phyloP scores from a whole-genome alignment of 2,113 vertebrate species.

The Aegithalos caudatus region DNA sequence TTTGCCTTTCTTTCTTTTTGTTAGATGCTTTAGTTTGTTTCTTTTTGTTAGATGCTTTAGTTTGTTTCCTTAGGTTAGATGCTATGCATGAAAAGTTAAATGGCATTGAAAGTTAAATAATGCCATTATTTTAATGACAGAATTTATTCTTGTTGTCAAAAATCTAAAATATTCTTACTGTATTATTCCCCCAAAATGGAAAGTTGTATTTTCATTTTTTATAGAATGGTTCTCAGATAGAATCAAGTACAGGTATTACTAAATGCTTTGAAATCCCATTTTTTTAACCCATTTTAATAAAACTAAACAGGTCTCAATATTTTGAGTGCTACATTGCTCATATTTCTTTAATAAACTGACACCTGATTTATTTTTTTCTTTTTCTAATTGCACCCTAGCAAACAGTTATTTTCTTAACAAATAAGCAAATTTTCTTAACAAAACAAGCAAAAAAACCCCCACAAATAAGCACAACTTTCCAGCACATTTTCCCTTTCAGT shows the following conservation, averaged over 20 bases:
- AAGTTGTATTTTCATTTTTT: not conserved
- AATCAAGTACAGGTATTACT: not conserved
- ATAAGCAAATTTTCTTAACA: no score
- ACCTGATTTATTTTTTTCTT: not conserved
- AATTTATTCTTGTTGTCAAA: not conserved
- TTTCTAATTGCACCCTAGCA: not conserved
- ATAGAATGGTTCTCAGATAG: not conserved
- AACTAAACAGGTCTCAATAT: not conserved
- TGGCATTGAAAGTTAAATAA: not conserved
- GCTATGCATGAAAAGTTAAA: not conserved
- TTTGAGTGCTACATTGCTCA: not conserved
- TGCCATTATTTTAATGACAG: not conserved
- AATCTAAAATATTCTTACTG: not conserved
- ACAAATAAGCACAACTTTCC: not conserved
- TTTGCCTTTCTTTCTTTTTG: not conserved
- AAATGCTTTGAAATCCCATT: not conserved
- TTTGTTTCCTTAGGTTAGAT: not conserved
- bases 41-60: not conserved
- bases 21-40: not conserved
- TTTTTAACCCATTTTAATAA: not conserved
- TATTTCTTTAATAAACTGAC: not conserved
- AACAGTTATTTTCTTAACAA: not conserved
- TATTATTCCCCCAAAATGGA: not conserved
- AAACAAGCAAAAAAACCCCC: no score
- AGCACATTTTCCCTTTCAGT: not conserved